Conservation (phyloP, 92 coral and sea anemone species). For the Zoanthus sociatus region DNA sequence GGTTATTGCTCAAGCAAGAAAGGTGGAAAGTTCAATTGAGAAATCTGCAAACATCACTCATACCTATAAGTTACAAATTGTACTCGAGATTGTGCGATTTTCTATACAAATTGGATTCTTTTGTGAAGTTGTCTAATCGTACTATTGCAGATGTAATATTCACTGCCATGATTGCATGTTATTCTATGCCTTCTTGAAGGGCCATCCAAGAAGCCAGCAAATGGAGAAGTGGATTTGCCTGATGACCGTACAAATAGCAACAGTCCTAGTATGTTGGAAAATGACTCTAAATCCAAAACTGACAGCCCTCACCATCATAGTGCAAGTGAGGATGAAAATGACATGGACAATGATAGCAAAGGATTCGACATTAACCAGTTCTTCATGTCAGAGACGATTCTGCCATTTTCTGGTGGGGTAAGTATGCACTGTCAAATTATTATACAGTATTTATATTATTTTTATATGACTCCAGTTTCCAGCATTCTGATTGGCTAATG, state of each 20-base stretch:
- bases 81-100: no score
- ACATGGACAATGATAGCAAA: constrained; percentile 33
- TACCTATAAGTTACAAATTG: no score
- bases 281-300: not conserved
- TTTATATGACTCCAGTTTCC: not conserved
- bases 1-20: no score
- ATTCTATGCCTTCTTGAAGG: constrained; percentile 20
- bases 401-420: constrained; percentile 93
- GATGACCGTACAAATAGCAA: constrained; percentile 32
- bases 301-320: constrained; percentile 22
- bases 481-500: no score
- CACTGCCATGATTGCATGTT: not conserved
- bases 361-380: constrained; percentile 96
- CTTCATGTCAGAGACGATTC: constrained; percentile 85
- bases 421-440: constrained; percentile 7
- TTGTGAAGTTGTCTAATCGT: no score
- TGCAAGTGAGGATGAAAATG: constrained; percentile 32
- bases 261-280: constrained; percentile 42
- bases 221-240: constrained; percentile 57
- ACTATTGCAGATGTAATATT: no score
- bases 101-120: no score
- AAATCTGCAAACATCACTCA: no score
- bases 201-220: constrained; percentile 28
- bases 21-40: no score
- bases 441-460: not conserved